Percentiles rank a stretch among this genome's conserved stretches.
phyloP scores from a whole-genome alignment of 2,113 vertebrate species.

The Pantherophis guttatus region DNA sequence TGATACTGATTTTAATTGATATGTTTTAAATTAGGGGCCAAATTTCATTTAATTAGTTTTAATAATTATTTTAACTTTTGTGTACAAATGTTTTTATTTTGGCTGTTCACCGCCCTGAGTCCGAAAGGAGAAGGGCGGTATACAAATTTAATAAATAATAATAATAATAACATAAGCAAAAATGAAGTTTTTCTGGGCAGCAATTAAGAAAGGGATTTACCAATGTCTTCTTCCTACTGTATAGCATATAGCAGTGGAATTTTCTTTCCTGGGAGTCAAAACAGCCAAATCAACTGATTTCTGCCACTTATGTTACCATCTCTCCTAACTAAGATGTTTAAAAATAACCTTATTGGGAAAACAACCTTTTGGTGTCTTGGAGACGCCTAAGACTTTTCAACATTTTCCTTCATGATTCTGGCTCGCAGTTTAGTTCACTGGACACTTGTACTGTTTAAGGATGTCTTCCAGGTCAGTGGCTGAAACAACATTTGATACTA shows the following conservation, averaged over 20 bases:
- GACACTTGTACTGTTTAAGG: background rate
- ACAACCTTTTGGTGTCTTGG: background rate
- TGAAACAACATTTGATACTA: conserved; percentile 14
- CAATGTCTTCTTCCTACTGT: background rate
- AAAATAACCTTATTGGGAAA: background rate
- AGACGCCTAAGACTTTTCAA: background rate
- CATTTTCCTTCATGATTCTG: background rate
- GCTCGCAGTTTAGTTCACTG: background rate
- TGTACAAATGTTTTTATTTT: too few species aligned
- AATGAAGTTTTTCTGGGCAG: background rate
- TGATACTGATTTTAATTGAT: too few species aligned
- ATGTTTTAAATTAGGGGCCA: too few species aligned
- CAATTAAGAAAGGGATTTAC: background rate
- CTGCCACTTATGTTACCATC: background rate
- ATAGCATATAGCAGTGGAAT: background rate
- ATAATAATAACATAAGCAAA: too few species aligned
- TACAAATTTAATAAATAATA: too few species aligned
- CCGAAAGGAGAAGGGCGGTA: too few species aligned
- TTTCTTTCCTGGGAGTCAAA: background rate
- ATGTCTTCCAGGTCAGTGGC: background rate
- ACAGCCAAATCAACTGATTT: background rate
- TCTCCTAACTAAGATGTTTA: background rate
- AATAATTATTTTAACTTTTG: too few species aligned
- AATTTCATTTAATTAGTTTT: too few species aligned
- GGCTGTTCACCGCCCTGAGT: too few species aligned